Percentiles rank a stretch among this genome's conserved stretches.
These are phyloP conservation scores for Boloria selene DNA, from an alignment of 2,888 invertebrate genomes.

Conservation along the genomic window DNA sequence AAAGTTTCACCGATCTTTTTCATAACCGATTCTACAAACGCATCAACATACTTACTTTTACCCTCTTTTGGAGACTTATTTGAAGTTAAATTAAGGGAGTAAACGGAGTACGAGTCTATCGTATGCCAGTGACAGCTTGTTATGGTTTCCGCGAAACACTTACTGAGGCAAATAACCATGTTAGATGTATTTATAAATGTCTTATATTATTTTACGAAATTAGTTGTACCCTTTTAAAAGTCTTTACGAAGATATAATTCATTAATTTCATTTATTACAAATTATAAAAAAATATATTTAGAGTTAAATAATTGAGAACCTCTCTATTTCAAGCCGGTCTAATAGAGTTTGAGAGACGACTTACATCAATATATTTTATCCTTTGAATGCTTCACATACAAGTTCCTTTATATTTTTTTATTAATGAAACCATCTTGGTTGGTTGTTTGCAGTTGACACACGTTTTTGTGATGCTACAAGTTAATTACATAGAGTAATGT, in stretches of 20 bases:
- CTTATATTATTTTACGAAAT: too few species aligned
- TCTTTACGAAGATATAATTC: too few species aligned
- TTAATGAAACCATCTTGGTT: conserved; percentile 16
- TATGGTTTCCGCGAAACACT: conserved; percentile 15
- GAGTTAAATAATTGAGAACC: too few species aligned
- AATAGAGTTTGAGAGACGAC: too few species aligned
- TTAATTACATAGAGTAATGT: conserved; percentile 31
- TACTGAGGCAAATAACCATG: background rate
- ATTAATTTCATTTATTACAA: too few species aligned
- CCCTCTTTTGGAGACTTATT: conserved; percentile 42
- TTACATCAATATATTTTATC: too few species aligned
- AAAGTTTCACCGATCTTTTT: conserved; percentile 38
- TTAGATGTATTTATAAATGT: too few species aligned
- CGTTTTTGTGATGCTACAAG: conserved; percentile 34
- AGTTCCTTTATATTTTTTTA: background rate
- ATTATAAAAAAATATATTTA: too few species aligned
- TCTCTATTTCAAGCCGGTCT: too few species aligned
- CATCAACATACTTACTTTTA: conserved; percentile 29
- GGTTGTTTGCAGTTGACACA: conserved; percentile 34
- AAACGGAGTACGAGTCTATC: conserved; percentile 44
- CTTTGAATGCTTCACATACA: too few species aligned
- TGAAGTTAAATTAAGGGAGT: conserved; percentile 46
- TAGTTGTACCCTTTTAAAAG: too few species aligned
- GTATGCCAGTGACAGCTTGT: conserved; percentile 38
- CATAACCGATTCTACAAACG: conserved; percentile 26